phyloP scores from a whole-genome alignment of 2,888 invertebrate genomes.

The Cryptocephalus moraei region DNA sequence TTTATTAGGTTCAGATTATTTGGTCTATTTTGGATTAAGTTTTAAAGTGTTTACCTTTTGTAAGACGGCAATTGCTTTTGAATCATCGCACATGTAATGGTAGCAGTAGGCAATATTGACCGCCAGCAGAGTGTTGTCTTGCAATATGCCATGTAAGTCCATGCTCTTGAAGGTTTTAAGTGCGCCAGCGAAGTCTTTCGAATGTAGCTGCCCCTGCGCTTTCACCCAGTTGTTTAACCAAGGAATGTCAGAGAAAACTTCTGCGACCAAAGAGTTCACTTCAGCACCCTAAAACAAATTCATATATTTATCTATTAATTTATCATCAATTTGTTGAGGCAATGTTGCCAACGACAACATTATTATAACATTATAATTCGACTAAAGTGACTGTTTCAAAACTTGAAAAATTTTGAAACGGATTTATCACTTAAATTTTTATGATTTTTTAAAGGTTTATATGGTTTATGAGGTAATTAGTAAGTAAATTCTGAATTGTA shows the following conservation, averaged over 20 bases:
- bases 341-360: too few species aligned
- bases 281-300: conserved; percentile 50
- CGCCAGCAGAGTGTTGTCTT: conserved; percentile 57
- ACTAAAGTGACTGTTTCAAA: too few species aligned
- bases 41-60: conserved; percentile 33
- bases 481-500: too few species aligned
- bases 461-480: too few species aligned
- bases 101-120: conserved; percentile 62
- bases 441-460: too few species aligned
- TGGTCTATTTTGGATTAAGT: not conserved
- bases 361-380: too few species aligned
- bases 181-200: conserved; percentile 58
- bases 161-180: conserved; percentile 55
- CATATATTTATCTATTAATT: too few species aligned
- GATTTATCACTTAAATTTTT: too few species aligned
- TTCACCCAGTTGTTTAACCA: conserved; percentile 55
- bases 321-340: too few species aligned
- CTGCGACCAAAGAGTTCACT: conserved; percentile 61
- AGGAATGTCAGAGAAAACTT: conserved; percentile 38
- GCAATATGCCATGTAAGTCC: conserved; percentile 53
- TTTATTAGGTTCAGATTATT: too few species aligned
- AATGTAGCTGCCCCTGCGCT: conserved; percentile 53
- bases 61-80: conserved; percentile 48
- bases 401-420: too few species aligned
- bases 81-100: conserved; percentile 60